A percentile compares a stretch with the other conserved stretches of the same genome.
These are phyloP conservation scores for Drosophila varians DNA, from an alignment of 1,140 invertebrate genomes.

Conservation along the genomic window DNA sequence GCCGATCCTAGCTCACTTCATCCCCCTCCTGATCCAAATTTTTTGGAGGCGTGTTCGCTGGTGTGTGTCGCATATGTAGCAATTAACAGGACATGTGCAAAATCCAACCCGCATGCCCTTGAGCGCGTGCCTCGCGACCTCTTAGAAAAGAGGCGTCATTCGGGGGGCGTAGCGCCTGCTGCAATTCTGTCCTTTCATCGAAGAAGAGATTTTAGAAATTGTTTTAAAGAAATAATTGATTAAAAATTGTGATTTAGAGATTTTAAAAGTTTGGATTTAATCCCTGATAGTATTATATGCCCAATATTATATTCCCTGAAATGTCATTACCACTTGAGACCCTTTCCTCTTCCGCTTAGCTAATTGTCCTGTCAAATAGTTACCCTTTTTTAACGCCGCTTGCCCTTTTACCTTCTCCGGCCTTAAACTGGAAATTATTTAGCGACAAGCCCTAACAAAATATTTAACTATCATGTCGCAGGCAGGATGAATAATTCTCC, in stretches of 20 bases:
- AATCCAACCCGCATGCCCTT: conserved; percentile 50
- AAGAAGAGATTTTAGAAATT: too few species aligned
- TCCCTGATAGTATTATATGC: too few species aligned
- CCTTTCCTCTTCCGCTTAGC: conserved; percentile 12
- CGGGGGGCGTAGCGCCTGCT: conserved; percentile 59
- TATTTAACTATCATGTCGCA: conserved; percentile 48
- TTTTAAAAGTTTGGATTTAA: too few species aligned
- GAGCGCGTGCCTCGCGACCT: conserved; percentile 62
- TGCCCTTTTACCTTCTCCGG: conserved; percentile 17
- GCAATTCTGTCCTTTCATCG: conserved; percentile 44
- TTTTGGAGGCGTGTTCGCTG: conserved; percentile 63
- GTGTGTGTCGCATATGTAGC: conserved; percentile 79
- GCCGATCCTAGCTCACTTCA: conserved; percentile 18
- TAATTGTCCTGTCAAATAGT: conserved; percentile 43
- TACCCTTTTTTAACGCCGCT: conserved; percentile 39
- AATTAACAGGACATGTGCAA: conserved; percentile 79
- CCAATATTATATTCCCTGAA: too few species aligned
- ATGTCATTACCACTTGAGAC: conserved; percentile 28
- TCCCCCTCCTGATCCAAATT: neutral
- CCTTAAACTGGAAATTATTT: neutral
- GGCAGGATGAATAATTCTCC: conserved; percentile 21
- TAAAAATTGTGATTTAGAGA: too few species aligned
- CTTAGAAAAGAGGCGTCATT: conserved; percentile 32
- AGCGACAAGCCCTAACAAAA: conserved; percentile 24
- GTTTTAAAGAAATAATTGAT: too few species aligned